These are phyloP conservation scores for Incurvaria masculella DNA, from an alignment of 2,888 invertebrate genomes.

Conservation along the genomic window DNA sequence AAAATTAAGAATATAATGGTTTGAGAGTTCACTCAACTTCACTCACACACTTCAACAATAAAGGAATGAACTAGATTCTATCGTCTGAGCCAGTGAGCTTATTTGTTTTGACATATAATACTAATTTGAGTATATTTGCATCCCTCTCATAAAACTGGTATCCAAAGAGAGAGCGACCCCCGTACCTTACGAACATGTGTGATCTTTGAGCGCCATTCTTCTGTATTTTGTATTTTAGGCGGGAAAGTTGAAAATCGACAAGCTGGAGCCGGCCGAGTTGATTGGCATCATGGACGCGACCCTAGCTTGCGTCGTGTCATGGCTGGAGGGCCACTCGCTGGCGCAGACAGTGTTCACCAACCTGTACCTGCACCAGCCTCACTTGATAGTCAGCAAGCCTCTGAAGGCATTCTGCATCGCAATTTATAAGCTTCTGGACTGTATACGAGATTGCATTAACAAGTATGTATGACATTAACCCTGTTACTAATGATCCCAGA, in stretches of 20 bases:
- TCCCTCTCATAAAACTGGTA: no score
- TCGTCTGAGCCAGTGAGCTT: no score
- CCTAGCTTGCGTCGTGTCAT: slow-evolving; percentile 90
- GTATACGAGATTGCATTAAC: slow-evolving; percentile 84
- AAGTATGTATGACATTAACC: slow-evolving; percentile 60
- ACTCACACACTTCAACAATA: no score
- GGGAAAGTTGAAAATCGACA: slow-evolving; percentile 72
- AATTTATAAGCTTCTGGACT: slow-evolving; percentile 84
- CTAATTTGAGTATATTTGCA: no score
- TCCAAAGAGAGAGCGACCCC: no score
- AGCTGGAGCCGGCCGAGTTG: slow-evolving; percentile 73
- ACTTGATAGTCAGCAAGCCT: slow-evolving; percentile 75
- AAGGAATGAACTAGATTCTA: no score
- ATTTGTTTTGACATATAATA: no score
- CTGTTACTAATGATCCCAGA: no score
- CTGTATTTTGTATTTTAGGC: slow-evolving; percentile 49
- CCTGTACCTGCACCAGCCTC: slow-evolving; percentile 89
- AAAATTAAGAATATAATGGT: no score
- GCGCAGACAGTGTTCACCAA: slow-evolving; percentile 98
- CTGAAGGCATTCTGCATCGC: slow-evolving; percentile 85
- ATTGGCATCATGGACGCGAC: slow-evolving; percentile 95
- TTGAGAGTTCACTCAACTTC: no score
- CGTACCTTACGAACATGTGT: no score
- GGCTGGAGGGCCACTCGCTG: slow-evolving; percentile 95
- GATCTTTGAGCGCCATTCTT: no score